Evolutionary conservation across 2,113 vertebrate genomes (phyloP), one percentile per base, ranked within the genome.

Genomic region (Perca fluviatilis): DNA sequence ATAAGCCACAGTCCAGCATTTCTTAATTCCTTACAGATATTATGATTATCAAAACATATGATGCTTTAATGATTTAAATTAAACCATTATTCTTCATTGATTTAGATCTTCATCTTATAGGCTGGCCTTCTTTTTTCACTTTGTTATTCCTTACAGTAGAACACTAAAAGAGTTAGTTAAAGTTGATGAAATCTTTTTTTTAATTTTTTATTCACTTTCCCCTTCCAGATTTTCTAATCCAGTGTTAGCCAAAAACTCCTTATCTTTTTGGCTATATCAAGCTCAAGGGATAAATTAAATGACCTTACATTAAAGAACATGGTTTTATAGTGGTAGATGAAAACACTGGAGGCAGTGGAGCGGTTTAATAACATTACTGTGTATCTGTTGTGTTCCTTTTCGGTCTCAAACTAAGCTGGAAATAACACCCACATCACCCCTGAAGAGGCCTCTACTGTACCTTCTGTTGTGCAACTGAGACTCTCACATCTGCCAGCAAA

Each of bases 391-490:
- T 21, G 49, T 66, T 84, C 27, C 15, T 15, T 27, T 49, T 64
- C 54, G 50, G 74, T 67, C 57, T 9, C 63, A 63, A 53, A 65
- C 19, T 49, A 16, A 73, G 63, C 62, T 51, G 61, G 54, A 88
- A 82, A 79, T 66, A 74, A 83, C 60, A 69, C 49, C 67, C 70
- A 67, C 75, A 74, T 76, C 83, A 66, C 86, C 78, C 57, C 69
- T 46, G 63, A 81, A 74, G 72, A 66, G 69, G 66, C 57, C 63
- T 69, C 57, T 71, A 43, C 40, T 43, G 40, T 25, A 57, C 82
- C 80, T 86, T 86, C 78, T 86, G 90, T 40, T 86, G 80, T 69
- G 57, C 77, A 71, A 23, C 73, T 2, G 70, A 76, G 77, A 82
- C 80, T 33, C 80, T 66, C 75, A 78, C 13, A 71, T 83, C 80